Base-by-base conservation (phyloP, 2,888 invertebrate species). In the Chrysolina americana region DNA sequence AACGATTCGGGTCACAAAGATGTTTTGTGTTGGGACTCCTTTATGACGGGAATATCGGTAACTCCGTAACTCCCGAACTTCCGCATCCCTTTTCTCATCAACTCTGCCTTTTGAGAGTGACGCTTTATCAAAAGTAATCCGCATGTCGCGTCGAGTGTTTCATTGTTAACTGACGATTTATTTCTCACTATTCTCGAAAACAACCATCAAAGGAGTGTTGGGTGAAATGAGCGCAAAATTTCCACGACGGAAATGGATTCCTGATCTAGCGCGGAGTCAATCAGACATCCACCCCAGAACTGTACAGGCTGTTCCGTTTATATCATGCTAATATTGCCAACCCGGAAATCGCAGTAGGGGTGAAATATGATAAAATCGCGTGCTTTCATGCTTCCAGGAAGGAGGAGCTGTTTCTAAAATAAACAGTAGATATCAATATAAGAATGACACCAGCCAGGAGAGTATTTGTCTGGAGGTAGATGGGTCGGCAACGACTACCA, bases 21-120 rank as follows among this genome's bases (percentile, higher is more conserved):
- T 78, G 79, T 80, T 80, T 80, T 78, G 76, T 78, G 78, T 76
- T 78, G 71, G 74, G 71, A 71, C 70, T 74, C 79, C 78, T 80
- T 59, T 80, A 80, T 74, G 74, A 78, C 74, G 73, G 71, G 50
- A 74, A 65, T 65, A 74, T 72, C 64, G 70, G 48, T 66, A 48
- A 73, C 73, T 73, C 70, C 73, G 62, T 71, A 66, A 63, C 56
- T 75, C 41, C 48, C 23, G 36, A 59, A 56, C 53, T 65, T 71
- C 50, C 65, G 76, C 72, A 77, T 72, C 77, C 74, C 73, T 68
- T 71, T 79, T 77, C 78, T 53, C 77, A 79, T 79, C 77, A 79
- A 77, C 71, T 76, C 74, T 75, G 70, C 76, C 75, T 70, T 62
- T 48, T 23, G 63, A 59, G 48, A 66, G 36, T 13, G 65, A 71